These are phyloP conservation scores for Cyprinodon tularosa DNA, from an alignment of 2,113 vertebrate genomes.

Conservation along the genomic window DNA sequence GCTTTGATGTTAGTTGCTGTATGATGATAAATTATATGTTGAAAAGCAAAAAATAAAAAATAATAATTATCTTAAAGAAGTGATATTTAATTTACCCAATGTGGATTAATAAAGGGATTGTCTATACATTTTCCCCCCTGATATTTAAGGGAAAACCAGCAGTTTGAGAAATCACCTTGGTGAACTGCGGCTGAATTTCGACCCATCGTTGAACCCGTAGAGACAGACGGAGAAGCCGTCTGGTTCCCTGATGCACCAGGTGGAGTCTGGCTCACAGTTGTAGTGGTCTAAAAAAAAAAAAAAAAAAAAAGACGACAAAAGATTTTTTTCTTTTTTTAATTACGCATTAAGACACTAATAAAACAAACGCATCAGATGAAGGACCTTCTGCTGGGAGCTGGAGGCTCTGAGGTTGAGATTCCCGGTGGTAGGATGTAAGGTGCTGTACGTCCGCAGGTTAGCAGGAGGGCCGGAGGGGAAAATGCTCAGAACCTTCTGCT, in stretches of 20 bases:
- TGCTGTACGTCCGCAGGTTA: slow-evolving; percentile 91
- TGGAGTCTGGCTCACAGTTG: slow-evolving; percentile 82
- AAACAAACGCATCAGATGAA: not conserved
- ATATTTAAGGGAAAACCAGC: not conserved
- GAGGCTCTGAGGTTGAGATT: slow-evolving; percentile 90
- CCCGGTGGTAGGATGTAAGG: slow-evolving; percentile 93
- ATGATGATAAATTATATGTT: not conserved
- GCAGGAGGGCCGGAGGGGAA: slow-evolving; percentile 91
- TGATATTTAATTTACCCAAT: too few relatives aligned
- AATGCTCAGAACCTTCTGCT: slow-evolving; percentile 94
- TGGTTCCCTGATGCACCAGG: slow-evolving; percentile 85
- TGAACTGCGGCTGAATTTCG: slow-evolving; percentile 87
- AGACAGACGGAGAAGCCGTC: slow-evolving; percentile 77
- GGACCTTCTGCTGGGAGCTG: slow-evolving; percentile 78
- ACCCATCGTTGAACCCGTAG: slow-evolving; percentile 85
- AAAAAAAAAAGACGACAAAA: not conserved
- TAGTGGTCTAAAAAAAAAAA: slow-evolving; percentile 76
- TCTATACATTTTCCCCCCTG: too few relatives aligned
- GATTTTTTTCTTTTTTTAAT: not conserved
- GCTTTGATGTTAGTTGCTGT: not conserved
- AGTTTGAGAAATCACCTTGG: slow-evolving; percentile 83
- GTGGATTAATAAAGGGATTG: too few relatives aligned
- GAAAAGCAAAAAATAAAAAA: not conserved
- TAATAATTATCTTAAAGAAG: not conserved
- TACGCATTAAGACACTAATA: not conserved